Percentiles rank a stretch among this genome's conserved stretches.
These are phyloP conservation scores for Adoxophyes honmai DNA, from an alignment of 1,140 invertebrate genomes.

Conservation along the genomic window DNA sequence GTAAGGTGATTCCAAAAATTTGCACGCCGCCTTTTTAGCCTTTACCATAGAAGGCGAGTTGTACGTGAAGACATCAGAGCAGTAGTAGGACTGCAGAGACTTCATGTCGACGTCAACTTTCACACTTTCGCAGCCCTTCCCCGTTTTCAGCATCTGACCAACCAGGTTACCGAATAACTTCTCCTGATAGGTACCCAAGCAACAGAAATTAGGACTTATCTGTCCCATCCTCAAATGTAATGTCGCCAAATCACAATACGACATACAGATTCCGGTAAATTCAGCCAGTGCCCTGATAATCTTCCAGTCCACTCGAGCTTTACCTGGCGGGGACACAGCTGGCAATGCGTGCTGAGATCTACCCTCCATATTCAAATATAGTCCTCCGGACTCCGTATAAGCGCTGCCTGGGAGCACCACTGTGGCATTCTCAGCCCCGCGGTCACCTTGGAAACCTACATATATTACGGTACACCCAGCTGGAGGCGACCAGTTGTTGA, in stretches of 20 bases:
- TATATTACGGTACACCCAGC: slow-evolving; percentile 45
- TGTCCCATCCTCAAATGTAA: slow-evolving; percentile 44
- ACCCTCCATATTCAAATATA: slow-evolving; percentile 62
- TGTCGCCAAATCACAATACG: slow-evolving; percentile 42
- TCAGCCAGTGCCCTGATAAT: slow-evolving; percentile 58
- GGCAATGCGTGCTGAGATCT: slow-evolving; percentile 54
- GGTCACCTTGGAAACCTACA: slow-evolving; percentile 86
- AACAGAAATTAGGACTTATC: slow-evolving; percentile 55
- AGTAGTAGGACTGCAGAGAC: slow-evolving; percentile 53
- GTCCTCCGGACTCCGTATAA: slow-evolving; percentile 81
- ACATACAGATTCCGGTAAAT: slow-evolving; percentile 40
- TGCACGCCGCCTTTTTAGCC: slow-evolving; percentile 43
- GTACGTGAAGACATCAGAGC: slow-evolving; percentile 53
- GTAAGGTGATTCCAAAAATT: slow-evolving; percentile 38
- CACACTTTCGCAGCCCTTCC: neutral
- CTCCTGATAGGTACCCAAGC: slow-evolving; percentile 39
- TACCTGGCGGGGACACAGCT: slow-evolving; percentile 56
- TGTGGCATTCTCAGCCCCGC: slow-evolving; percentile 83
- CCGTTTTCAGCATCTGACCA: slow-evolving; percentile 23
- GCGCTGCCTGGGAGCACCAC: slow-evolving; percentile 86
- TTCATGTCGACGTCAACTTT: slow-evolving; percentile 48
- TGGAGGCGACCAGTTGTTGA: slow-evolving; percentile 43
- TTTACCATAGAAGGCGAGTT: slow-evolving; percentile 61
- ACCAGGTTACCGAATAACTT: slow-evolving; percentile 44
- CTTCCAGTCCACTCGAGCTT: slow-evolving; percentile 61